Evolutionary conservation across 1,140 invertebrate genomes (phyloP), one percentile per base, ranked within the genome.

Genomic region (Drosophila mayri): DNA sequence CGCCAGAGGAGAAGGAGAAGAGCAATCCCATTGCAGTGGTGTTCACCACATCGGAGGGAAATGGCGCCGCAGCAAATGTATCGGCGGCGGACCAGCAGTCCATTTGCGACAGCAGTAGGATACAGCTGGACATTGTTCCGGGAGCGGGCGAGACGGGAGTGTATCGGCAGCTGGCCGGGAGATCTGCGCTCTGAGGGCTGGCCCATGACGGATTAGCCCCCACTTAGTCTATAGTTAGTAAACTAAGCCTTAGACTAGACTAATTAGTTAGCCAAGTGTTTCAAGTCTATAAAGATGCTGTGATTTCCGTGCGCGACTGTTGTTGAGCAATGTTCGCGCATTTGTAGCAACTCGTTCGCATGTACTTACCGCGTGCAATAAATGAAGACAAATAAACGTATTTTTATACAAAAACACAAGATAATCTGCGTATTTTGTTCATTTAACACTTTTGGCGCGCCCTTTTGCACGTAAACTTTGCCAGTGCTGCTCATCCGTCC

Each of bases 261-360:
- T 25, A 80, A 72, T 83, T 83, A 54, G 70, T 79, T 58, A 83
- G 80, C 47, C 47, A 70, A 83, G 66, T 87, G 71, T 79, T 82
- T 71, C 58, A 83, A 74, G 81, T 90, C 85, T 79, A 90, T 85
- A 85, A 90, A 90, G 86, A 85, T 85, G 85, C 85, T 90, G 85
- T 90, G 85, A 90, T 90, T 79, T 76, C 49, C 71, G 79, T 90
- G 83, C 67, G 82, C 87, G 71, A 79, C 68, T 81, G 67, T 83
- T 75, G 68, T 83, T 82, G 74, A 82, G 49, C 76, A 82, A 88
- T 77, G 41, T 71, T 73, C 54, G 80, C 50, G 35, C 44, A 50
- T 63, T 70, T 65, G 66, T 79, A 79, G 59, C 61, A 49, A 72
- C 74, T 61, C 55, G 57, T 67, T 71, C 72, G 59, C 82, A 72